phyloP scores from a whole-genome alignment of 1,140 invertebrate genomes.

The Plectrocnemia conspersa region DNA sequence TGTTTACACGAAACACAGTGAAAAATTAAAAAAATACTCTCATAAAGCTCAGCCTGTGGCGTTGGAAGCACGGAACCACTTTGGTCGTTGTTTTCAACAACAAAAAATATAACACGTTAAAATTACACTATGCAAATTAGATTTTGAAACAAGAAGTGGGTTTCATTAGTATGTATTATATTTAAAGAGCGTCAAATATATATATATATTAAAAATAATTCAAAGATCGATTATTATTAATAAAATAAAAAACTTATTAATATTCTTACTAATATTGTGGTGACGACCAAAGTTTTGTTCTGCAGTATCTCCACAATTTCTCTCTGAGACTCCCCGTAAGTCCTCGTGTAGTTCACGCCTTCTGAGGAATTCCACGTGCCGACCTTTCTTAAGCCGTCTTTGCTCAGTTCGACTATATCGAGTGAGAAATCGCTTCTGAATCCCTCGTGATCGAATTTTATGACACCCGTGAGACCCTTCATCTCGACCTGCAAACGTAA shows the following conservation, averaged over 20 bases:
- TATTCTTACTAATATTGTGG: slow-evolving; percentile 79
- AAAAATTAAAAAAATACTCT: no score
- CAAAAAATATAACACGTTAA: no score
- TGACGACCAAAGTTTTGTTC: slow-evolving; percentile 89
- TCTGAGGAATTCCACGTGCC: slow-evolving; percentile 85
- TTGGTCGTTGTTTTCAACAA: no score
- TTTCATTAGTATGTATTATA: no score
- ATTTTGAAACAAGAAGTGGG: no score
- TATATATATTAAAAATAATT: slow-evolving; percentile 1
- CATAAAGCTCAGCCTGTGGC: no score
- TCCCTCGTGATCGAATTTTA: slow-evolving; percentile 92
- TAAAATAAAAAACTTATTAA: slow-evolving; percentile 13
- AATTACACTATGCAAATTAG: no score
- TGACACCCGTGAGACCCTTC: slow-evolving; percentile 84
- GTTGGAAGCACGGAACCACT: no score
- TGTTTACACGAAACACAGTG: no score
- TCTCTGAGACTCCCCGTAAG: slow-evolving; percentile 75
- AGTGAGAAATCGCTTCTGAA: slow-evolving; percentile 87
- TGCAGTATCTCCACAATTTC: slow-evolving; percentile 82
- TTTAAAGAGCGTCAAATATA: no score
- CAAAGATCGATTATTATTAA: not conserved
- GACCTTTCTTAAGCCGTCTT: slow-evolving; percentile 75
- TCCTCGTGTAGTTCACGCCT: slow-evolving; percentile 86
- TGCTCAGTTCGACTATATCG: slow-evolving; percentile 83
- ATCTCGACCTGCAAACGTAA: slow-evolving; percentile 74